Evolutionary conservation across 2,888 invertebrate genomes (phyloP).

Genomic region (Allophyes oxyacanthae): DNA sequence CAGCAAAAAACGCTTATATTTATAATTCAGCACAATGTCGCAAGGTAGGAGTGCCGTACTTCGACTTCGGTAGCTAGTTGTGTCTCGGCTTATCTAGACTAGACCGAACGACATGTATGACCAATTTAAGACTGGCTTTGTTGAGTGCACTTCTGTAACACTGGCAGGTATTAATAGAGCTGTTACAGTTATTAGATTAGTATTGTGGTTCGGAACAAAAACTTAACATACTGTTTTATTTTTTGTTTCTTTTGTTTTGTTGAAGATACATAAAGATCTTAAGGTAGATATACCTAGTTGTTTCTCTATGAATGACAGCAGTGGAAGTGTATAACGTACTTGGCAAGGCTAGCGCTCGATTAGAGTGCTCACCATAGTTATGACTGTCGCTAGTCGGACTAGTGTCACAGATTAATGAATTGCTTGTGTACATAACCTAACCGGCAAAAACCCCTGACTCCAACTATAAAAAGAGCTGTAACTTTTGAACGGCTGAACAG

Average conservation of each 20-base stretch:
- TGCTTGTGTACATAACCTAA: too few species aligned
- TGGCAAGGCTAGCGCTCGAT: too few species aligned
- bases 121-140: constrained; percentile 29
- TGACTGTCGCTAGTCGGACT: too few species aligned
- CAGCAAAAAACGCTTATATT: constrained; percentile 28
- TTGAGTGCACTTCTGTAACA: constrained; percentile 3
- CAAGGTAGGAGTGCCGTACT: constrained; percentile 25
- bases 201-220: neutral
- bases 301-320: constrained; percentile 26
- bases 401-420: too few species aligned
- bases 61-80: neutral
- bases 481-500: too few species aligned
- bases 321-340: neutral
- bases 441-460: too few species aligned
- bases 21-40: constrained; percentile 45
- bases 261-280: constrained; percentile 5
- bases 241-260: neutral
- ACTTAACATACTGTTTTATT: neutral
- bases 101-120: constrained; percentile 16
- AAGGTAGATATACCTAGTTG: too few species aligned
- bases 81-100: constrained; percentile 16
- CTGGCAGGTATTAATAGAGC: constrained; percentile 13
- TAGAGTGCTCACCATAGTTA: too few species aligned
- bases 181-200: neutral
- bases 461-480: too few species aligned